These are phyloP conservation scores for Hyphantria cunea DNA, from an alignment of 1,140 invertebrate species.

Conservation along the genomic window DNA sequence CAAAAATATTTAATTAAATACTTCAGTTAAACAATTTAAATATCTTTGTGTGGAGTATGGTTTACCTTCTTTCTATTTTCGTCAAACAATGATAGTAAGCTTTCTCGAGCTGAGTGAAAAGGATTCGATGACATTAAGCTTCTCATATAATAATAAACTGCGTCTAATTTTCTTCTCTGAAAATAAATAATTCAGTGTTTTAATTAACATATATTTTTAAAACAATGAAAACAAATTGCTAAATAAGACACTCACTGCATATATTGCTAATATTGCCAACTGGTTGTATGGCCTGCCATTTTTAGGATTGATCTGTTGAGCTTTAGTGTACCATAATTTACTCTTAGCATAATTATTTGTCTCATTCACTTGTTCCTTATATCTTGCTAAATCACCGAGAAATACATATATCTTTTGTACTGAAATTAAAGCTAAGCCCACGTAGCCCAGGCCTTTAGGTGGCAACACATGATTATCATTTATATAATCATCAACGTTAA, in stretches of 20 bases:
- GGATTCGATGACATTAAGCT: slow-evolving; percentile 97
- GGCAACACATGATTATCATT: slow-evolving; percentile 77
- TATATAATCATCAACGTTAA: slow-evolving; percentile 86
- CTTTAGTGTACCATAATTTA: slow-evolving; percentile 95
- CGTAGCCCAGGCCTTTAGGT: slow-evolving; percentile 84
- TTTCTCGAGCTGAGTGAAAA: slow-evolving; percentile 93
- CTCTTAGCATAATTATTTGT: slow-evolving; percentile 93
- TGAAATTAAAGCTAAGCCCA: slow-evolving; percentile 90
- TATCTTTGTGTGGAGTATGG: too few species aligned
- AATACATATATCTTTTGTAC: slow-evolving; percentile 94
- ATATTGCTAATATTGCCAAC: slow-evolving; percentile 94
- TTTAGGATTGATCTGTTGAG: slow-evolving; percentile 96
- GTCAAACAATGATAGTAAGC: slow-evolving; percentile 93
- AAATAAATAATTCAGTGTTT: slow-evolving; percentile 38
- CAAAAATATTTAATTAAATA: slow-evolving; percentile 34
- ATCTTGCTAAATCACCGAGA: slow-evolving; percentile 95
- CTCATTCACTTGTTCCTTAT: slow-evolving; percentile 92
- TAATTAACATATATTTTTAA: neutral
- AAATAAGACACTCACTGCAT: slow-evolving; percentile 86
- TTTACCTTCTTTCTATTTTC: slow-evolving; percentile 95
- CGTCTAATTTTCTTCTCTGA: slow-evolving; percentile 95
- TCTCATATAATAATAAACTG: slow-evolving; percentile 98
- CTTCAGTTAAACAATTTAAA: too few species aligned
- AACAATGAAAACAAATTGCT: slow-evolving; percentile 1
- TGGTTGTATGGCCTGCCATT: slow-evolving; percentile 97